Base-by-base conservation (phyloP, 2,113 vertebrate genomes). In the Anarrhichthys ocellatus region DNA sequence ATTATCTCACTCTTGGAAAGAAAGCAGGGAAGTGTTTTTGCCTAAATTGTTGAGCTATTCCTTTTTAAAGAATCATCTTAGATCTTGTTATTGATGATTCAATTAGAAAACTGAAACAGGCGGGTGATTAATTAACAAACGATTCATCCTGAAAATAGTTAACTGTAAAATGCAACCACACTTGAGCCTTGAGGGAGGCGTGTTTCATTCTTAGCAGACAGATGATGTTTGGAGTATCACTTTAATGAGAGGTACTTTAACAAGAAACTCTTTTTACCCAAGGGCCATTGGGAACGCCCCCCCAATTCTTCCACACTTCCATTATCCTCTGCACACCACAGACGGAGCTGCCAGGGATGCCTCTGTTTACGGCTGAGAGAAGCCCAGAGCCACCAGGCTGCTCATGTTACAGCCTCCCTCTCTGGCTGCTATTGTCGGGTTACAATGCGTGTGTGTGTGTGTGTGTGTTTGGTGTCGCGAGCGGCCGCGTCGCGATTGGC, bases 341-440 rank as follows among this genome's bases (percentile, higher is more conserved):
- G 46, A 13, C 20, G 27, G 34, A 34, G 34, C 34, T 36, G 70
- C 76, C 66, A 46, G 73, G 64, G 64, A 88, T 80, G 90, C 84
- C 36, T 44, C 50, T 22, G 85, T 86, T 91, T 85, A 71, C 76
- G 62, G 82, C 89, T 71, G 84, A 90, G 67, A 88, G 75, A 67
- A 66, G 46, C 59, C 70, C 76, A 29, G 73, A 64, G 82, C 67
- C 87, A 81, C 87, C 78, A 36, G 69, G 29, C 84, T 63, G 73
- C 92, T 95, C 93, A 5, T 89, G 72, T 95, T 95, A 91, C 95
- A 86, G 84, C 48, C 76, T 88, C 72, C 85, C 84, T 86, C 80
- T 20, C 74, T 74, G 83, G 73, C 91, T 82, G 80, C 59, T 78
- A 88, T 92, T 88, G 90, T 95, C 92, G 50, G 78, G 90, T 95